phyloP scores from a whole-genome alignment of 2,888 invertebrate genomes.

The Polylopha cassiicola region DNA sequence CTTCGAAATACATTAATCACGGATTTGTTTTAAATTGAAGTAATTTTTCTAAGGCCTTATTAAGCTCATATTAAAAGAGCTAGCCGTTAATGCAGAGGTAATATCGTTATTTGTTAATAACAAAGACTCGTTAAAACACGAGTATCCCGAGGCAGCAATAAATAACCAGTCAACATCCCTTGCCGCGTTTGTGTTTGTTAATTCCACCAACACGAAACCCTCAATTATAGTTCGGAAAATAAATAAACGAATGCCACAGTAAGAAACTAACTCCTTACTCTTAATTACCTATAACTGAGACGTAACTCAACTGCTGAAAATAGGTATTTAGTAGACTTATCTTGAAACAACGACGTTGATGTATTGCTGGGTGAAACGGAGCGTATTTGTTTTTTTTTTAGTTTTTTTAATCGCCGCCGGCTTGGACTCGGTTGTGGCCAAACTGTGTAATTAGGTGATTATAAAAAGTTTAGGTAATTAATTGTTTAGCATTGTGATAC shows the following conservation, averaged over 20 bases:
- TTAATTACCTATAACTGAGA: conserved; percentile 73
- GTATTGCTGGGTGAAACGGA: conserved; percentile 55
- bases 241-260: conserved; percentile 50
- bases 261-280: conserved; percentile 62
- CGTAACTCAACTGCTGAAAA: conserved; percentile 68
- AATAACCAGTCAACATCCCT: conserved; percentile 51
- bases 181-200: conserved; percentile 58
- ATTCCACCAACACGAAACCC: conserved; percentile 60
- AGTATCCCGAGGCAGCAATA: conserved; percentile 35
- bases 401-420: conserved; percentile 37
- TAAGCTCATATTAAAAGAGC: conserved; percentile 1
- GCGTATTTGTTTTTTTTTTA: conserved; percentile 34
- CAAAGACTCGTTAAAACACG: conserved; percentile 19
- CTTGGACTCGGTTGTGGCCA: conserved; percentile 35
- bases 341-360: conserved; percentile 60
- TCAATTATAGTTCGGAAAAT: conserved; percentile 64
- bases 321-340: conserved; percentile 64
- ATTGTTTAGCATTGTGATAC: conserved; percentile 52
- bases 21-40: no score
- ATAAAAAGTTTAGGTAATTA: conserved; percentile 69
- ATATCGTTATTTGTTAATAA: conserved; percentile 1
- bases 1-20: no score
- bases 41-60: no score
- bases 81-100: conserved; percentile 6
- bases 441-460: conserved; percentile 64